phyloP scores from a whole-genome alignment of 2,888 invertebrate species.

The Dicycla oo region DNA sequence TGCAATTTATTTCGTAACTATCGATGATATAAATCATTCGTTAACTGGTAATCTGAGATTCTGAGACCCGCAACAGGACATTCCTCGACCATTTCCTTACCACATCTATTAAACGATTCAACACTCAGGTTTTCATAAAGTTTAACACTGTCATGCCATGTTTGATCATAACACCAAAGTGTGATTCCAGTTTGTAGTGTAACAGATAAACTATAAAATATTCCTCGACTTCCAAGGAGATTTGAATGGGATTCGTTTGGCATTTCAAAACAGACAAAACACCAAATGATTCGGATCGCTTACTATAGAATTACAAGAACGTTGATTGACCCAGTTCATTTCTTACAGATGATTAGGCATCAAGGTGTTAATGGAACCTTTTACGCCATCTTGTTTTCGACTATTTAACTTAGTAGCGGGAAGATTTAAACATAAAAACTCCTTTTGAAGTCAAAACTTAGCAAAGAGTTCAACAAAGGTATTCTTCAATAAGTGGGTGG shows the following conservation, averaged over 20 bases:
- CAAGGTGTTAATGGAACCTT: slow-evolving; percentile 43
- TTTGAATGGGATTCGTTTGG: slow-evolving; percentile 43
- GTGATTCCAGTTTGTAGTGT: slow-evolving; percentile 12
- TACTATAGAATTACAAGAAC: slow-evolving; percentile 37
- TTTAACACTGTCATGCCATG: slow-evolving; percentile 12
- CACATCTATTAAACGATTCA: not conserved
- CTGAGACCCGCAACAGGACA: not conserved
- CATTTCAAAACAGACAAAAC: slow-evolving; percentile 50
- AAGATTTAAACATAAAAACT: not conserved
- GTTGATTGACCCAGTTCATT: slow-evolving; percentile 52
- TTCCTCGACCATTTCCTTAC: not conserved
- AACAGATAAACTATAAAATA: slow-evolving; percentile 26
- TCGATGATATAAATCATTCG: slow-evolving; percentile 42
- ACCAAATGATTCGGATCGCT: slow-evolving; percentile 36
- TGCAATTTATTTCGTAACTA: slow-evolving; percentile 66
- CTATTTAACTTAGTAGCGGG: slow-evolving; percentile 11
- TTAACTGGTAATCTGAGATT: not conserved
- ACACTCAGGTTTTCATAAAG: not conserved
- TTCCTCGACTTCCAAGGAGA: slow-evolving; percentile 42
- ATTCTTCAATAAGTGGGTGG: slow-evolving; percentile 29
- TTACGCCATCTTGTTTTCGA: slow-evolving; percentile 24
- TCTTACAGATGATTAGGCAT: slow-evolving; percentile 37
- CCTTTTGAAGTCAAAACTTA: slow-evolving; percentile 14
- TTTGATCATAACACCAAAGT: slow-evolving; percentile 10
- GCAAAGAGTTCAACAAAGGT: slow-evolving; percentile 12